phyloP scores from a whole-genome alignment of 2,113 vertebrate species.

The Mobula birostris region DNA sequence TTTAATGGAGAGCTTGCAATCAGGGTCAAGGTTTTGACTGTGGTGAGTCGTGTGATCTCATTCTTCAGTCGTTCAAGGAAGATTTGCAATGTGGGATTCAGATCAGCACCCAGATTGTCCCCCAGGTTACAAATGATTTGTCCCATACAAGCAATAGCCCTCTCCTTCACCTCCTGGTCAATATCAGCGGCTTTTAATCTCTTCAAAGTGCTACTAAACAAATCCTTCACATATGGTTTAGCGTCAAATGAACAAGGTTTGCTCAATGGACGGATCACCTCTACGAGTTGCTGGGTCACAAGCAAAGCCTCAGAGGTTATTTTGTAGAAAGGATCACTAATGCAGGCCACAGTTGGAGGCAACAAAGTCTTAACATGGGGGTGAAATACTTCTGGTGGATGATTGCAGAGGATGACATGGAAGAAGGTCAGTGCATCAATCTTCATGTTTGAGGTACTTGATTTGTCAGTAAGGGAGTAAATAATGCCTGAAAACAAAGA shows the following conservation, averaged over 20 bases:
- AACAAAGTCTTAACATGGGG: constrained; percentile 70
- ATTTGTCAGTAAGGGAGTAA: constrained; percentile 79
- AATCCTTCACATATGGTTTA: constrained; percentile 64
- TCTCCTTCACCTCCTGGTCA: constrained; percentile 90
- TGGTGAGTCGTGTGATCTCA: constrained; percentile 81
- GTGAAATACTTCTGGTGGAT: constrained; percentile 73
- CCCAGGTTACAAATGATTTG: constrained; percentile 75
- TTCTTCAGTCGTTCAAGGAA: constrained; percentile 83
- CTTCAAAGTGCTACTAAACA: constrained; percentile 68
- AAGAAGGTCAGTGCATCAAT: constrained; percentile 80
- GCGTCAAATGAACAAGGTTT: constrained; percentile 58
- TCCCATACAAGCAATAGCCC: constrained; percentile 85
- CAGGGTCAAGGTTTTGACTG: constrained; percentile 72
- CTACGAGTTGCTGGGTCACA: constrained; percentile 76
- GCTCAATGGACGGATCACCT: constrained; percentile 68
- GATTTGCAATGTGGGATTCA: constrained; percentile 69
- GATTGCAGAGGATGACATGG: constrained; percentile 72
- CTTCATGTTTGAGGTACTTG: constrained; percentile 82
- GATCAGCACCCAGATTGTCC: constrained; percentile 67
- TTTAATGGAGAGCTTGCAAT: constrained; percentile 67
- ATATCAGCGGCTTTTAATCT: constrained; percentile 83
- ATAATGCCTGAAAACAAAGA: constrained; percentile 60
- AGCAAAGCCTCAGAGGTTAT: constrained; percentile 80
- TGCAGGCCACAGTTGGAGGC: constrained; percentile 67
- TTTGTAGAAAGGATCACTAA: constrained; percentile 83